Evolutionary conservation across 1,140 invertebrate species (phyloP).

Genomic region (Ylistrum balloti): DNA sequence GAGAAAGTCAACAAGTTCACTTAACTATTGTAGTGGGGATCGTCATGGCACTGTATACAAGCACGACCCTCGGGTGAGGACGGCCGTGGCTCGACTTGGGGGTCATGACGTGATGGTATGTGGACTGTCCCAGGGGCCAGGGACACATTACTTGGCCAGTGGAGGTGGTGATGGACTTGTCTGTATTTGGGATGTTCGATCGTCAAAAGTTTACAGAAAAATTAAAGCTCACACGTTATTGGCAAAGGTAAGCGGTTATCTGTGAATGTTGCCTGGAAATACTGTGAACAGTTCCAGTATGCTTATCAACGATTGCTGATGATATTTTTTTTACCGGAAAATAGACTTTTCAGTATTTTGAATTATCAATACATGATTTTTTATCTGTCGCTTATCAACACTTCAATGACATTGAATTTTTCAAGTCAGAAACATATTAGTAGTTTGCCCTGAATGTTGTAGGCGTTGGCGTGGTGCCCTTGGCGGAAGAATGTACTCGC

Average conservation of each 20-base stretch:
- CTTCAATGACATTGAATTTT: too few species aligned
- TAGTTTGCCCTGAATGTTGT: neutral
- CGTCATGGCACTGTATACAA: constrained; percentile 55
- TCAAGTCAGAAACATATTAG: too few species aligned
- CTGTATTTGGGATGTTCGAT: constrained; percentile 62
- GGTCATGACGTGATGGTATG: constrained; percentile 58
- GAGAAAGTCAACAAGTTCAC: too few species aligned
- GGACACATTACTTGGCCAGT: constrained; percentile 59
- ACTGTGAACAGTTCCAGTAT: too few species aligned
- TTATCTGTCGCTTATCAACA: too few species aligned
- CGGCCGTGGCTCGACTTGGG: constrained; percentile 7
- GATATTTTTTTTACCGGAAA: too few species aligned
- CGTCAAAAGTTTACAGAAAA: constrained; percentile 45
- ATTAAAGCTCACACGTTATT: constrained; percentile 64
- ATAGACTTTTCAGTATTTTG: too few species aligned
- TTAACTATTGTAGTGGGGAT: constrained; percentile 54
- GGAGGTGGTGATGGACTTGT: constrained; percentile 65
- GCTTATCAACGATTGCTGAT: too few species aligned
- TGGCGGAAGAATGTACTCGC: constrained; percentile 70
- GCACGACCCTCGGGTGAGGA: constrained; percentile 52
- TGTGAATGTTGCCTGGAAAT: too few species aligned
- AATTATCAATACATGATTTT: too few species aligned
- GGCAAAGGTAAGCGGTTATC: constrained; percentile 57
- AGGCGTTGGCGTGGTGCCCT: constrained; percentile 74
- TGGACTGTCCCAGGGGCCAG: constrained; percentile 58